Conservation (phyloP, 2,797 vertebrate species). For the Anguilla marmorata region DNA sequence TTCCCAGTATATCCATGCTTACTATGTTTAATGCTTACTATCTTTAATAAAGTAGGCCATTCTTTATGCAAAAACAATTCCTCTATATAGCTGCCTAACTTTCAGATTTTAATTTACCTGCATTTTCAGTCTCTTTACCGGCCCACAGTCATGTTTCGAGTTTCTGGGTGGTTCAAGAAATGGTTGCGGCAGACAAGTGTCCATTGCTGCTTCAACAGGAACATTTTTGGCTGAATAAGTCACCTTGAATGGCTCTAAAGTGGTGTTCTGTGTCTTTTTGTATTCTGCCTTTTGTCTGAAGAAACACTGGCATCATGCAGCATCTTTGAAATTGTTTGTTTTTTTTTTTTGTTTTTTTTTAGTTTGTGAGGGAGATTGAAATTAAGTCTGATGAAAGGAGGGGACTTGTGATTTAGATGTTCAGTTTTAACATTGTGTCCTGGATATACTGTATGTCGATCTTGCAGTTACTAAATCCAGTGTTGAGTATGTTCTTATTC, state of each 20-base stretch:
- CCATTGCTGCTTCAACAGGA: not conserved
- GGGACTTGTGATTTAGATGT: not conserved
- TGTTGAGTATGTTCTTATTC: not conserved
- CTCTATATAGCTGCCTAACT: not conserved
- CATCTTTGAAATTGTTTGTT: not conserved
- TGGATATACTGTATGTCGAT: not conserved
- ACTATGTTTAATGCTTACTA: not conserved
- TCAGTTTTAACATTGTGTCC: not conserved
- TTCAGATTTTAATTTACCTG: not conserved
- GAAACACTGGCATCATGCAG: not conserved
- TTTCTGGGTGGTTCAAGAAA: not conserved
- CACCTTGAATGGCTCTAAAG: not conserved
- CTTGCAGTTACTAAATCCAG: not conserved
- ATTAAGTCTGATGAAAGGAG: not conserved
- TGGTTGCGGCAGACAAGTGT: not conserved
- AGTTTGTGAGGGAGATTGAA: not conserved
- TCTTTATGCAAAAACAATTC: not conserved
- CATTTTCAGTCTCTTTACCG: not conserved
- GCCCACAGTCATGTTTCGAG: not conserved
- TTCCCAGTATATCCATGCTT: not conserved
- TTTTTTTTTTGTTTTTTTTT: no score
- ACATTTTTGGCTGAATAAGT: not conserved
- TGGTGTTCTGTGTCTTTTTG: not conserved
- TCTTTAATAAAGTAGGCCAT: not conserved
- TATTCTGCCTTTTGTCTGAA: not conserved